Conservation (phyloP, 1,140 invertebrate species). For the Bicyclus anynana region DNA sequence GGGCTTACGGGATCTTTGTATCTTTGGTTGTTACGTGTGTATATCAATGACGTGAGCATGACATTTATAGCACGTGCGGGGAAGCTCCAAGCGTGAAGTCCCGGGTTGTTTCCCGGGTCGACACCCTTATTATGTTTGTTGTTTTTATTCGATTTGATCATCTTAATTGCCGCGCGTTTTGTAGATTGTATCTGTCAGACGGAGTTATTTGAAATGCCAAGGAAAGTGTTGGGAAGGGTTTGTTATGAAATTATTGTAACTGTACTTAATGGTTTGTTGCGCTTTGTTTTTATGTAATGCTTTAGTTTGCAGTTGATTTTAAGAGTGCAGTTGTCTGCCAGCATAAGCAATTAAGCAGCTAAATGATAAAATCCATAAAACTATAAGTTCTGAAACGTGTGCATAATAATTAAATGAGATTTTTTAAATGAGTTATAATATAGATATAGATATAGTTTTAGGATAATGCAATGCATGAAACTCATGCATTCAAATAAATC, state of each 20-base stretch:
- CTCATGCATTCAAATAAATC: no score
- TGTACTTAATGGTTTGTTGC: neutral
- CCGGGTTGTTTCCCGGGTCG: slow-evolving; percentile 29
- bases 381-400: no score
- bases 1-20: neutral
- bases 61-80: slow-evolving; percentile 21
- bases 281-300: neutral
- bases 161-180: slow-evolving; percentile 22
- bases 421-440: no score
- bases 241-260: slow-evolving; percentile 1
- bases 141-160: slow-evolving; percentile 32
- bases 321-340: no score
- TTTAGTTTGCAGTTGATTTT: no score
- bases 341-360: neutral
- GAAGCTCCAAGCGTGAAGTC: slow-evolving; percentile 27
- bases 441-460: no score
- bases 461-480: no score
- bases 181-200: slow-evolving; percentile 19
- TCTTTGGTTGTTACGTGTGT: neutral
- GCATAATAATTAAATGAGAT: no score
- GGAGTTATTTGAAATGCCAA: slow-evolving; percentile 11
- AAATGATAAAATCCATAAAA: no score
- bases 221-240: slow-evolving; percentile 4
- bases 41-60: neutral
- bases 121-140: slow-evolving; percentile 29